Evolutionary conservation across 2,113 vertebrate genomes (phyloP).

Genomic region (Pipra filicauda): DNA sequence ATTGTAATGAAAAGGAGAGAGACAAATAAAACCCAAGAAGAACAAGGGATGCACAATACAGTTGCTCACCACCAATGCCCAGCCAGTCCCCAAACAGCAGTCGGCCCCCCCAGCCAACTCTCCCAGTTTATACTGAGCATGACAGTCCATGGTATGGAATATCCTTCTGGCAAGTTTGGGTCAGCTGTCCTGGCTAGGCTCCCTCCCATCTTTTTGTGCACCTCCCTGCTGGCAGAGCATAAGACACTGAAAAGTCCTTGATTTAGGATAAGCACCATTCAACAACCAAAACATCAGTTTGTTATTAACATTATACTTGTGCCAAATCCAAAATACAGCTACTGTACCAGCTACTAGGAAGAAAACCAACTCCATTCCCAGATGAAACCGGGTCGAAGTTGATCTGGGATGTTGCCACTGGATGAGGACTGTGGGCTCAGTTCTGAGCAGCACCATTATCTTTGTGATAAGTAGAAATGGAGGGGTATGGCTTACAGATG

Average conservation of each 20-base stretch:
- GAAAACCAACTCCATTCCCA: not conserved
- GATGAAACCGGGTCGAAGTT: not conserved
- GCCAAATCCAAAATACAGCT: not conserved
- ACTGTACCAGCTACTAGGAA: not conserved
- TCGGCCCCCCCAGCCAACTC: not conserved
- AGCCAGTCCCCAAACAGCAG: not conserved
- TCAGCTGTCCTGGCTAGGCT: not conserved
- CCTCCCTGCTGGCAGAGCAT: not conserved
- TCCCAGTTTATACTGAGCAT: not conserved
- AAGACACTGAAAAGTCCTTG: not conserved
- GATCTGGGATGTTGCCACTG: not conserved
- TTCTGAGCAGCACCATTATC: not conserved
- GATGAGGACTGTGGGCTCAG: not conserved
- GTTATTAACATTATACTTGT: rapidly evolving
- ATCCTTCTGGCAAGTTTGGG: not conserved
- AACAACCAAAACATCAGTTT: not conserved
- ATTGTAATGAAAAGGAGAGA: not conserved
- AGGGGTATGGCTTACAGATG: not conserved
- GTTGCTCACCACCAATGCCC: not conserved
- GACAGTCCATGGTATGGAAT: not conserved
- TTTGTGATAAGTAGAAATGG: not conserved
- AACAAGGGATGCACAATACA: not conserved
- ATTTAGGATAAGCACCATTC: not conserved
- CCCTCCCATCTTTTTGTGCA: not conserved
- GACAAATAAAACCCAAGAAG: not conserved